A percentile compares a stretch with the other conserved stretches of the same genome.
Evolutionary conservation across 1,140 invertebrate species (phyloP).

Genomic region (Microplitis mediator): DNA sequence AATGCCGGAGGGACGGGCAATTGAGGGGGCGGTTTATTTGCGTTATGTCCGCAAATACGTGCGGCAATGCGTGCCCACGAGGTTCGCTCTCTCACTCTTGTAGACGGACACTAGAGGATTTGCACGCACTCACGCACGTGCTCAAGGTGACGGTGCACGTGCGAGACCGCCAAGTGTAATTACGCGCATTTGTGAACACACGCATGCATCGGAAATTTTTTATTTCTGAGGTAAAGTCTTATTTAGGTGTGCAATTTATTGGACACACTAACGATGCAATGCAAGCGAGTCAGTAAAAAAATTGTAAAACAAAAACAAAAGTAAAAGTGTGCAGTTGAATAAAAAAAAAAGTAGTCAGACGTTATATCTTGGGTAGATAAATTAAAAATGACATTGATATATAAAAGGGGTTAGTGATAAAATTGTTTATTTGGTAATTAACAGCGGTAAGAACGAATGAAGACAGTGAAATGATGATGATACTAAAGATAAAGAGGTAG

Average conservation of each 20-base stretch:
- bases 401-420: background rate
- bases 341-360: too few species aligned
- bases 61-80: conserved; percentile 41
- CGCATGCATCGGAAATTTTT: background rate
- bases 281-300: too few species aligned
- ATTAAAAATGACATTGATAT: background rate
- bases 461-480: conserved; percentile 12
- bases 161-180: conserved; percentile 37
- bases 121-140: conserved; percentile 22
- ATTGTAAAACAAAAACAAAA: too few species aligned
- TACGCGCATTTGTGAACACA: conserved; percentile 24
- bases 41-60: conserved; percentile 49
- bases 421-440: background rate
- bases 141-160: conserved; percentile 17
- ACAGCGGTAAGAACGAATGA: conserved; percentile 1
- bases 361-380: background rate
- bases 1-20: conserved; percentile 7
- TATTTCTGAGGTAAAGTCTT: too few species aligned
- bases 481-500: background rate
- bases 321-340: too few species aligned
- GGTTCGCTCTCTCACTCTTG: conserved; percentile 30
- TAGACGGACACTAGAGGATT: background rate
- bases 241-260: too few species aligned
- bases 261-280: too few species aligned
- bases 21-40: conserved; percentile 40